These are phyloP conservation scores for Hoplias malabaricus DNA, from an alignment of 2,113 vertebrate genomes.

Conservation along the genomic window DNA sequence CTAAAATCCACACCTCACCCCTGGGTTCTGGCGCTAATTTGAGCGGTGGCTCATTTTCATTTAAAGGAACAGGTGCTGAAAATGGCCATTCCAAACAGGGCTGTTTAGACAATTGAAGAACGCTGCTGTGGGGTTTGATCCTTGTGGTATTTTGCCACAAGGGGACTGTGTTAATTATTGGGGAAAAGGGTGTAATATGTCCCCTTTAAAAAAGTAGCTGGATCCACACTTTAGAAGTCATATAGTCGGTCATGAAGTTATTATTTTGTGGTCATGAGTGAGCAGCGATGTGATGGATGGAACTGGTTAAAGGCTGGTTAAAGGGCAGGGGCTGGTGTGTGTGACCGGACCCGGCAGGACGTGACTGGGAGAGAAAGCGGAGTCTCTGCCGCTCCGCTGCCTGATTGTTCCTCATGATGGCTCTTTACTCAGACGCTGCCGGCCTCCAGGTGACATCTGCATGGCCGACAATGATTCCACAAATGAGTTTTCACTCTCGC, in stretches of 20 bases:
- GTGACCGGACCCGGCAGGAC: constrained; percentile 39
- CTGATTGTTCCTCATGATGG: constrained; percentile 17
- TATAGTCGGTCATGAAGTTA: not conserved
- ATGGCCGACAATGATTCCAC: not conserved
- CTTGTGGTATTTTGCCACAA: no score
- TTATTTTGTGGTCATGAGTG: not conserved
- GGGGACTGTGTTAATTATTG: no score
- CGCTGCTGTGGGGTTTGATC: no score
- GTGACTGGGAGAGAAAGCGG: constrained; percentile 47
- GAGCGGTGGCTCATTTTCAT: no score
- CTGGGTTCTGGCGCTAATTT: no score
- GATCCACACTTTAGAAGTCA: no score
- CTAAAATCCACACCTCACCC: no score
- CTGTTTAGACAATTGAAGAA: no score
- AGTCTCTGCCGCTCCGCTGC: not conserved
- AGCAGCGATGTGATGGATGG: constrained; percentile 38
- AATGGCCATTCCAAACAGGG: no score
- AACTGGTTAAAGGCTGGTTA: constrained; percentile 45
- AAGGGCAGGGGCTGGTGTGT: not conserved
- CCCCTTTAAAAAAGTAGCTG: no score
- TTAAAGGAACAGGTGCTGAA: no score
- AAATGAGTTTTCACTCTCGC: constrained; percentile 60
- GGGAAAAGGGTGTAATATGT: no score
- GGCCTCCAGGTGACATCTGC: constrained; percentile 20
- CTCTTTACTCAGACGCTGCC: constrained; percentile 20